These are phyloP conservation scores for Cistogaster globosa DNA, from an alignment of 2,888 invertebrate species.

Conservation along the genomic window DNA sequence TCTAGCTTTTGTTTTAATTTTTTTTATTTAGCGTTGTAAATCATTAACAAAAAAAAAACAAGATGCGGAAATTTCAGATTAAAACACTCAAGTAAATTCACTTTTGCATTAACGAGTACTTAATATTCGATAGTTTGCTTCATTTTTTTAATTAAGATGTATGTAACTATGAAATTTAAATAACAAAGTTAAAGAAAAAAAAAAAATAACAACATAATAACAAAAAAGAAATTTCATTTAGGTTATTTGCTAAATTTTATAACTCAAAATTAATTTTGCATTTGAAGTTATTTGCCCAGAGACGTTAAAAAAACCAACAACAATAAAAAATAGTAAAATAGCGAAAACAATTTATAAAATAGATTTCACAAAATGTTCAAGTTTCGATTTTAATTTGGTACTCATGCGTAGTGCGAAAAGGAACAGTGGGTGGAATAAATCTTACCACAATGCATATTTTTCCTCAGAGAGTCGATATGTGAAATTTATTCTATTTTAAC, in stretches of 20 bases:
- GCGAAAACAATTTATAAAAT: constrained; percentile 21
- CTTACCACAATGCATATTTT: not conserved
- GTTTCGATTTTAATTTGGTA: constrained; percentile 50
- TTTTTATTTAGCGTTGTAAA: too few relatives aligned
- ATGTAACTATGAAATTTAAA: too few relatives aligned
- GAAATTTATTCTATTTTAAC: too few relatives aligned
- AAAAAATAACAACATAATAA: not conserved
- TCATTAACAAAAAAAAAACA: not conserved
- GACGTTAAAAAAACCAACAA: not conserved
- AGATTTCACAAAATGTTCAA: constrained; percentile 59
- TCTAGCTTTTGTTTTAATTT: too few relatives aligned
- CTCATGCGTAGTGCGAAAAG: constrained; percentile 58
- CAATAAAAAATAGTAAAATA: constrained; percentile 18
- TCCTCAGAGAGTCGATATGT: too few relatives aligned
- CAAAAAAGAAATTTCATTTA: not conserved
- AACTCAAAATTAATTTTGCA: constrained; percentile 32
- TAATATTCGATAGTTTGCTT: too few relatives aligned
- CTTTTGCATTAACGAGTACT: constrained; percentile 20
- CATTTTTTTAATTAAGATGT: too few relatives aligned
- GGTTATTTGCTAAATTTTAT: constrained; percentile 37
- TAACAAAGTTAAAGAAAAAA: not conserved
- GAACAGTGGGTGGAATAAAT: constrained; percentile 31
- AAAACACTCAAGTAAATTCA: not conserved
- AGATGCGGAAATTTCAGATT: constrained; percentile 20
- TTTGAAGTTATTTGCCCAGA: constrained; percentile 52